Conservation (phyloP, 2,797 vertebrate species). For the Phaenicophaeus curvirostris region DNA sequence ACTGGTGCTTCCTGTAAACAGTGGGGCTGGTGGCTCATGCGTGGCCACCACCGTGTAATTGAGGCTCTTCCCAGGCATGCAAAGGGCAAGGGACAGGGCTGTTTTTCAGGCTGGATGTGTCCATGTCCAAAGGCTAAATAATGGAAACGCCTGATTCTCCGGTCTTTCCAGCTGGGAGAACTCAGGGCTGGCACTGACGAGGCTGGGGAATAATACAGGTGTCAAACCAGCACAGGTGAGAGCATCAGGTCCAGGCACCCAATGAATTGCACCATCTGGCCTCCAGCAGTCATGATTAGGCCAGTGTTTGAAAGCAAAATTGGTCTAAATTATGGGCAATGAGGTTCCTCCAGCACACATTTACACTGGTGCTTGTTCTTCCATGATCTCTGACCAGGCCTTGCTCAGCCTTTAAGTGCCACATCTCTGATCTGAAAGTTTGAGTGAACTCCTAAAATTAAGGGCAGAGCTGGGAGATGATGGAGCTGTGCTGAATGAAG, state of each 20-base stretch:
- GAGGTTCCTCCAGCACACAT: not conserved
- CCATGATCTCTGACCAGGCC: not conserved
- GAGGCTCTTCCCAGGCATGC: not conserved
- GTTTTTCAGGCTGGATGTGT: constrained; percentile 12
- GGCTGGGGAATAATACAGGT: not conserved
- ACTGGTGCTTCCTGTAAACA: constrained; percentile 72
- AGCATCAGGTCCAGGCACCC: not conserved
- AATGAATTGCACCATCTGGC: fast-evolving
- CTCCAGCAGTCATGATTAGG: not conserved
- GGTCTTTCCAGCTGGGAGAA: not conserved
- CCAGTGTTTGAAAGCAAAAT: not conserved
- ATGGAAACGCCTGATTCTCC: not conserved
- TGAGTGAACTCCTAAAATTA: not conserved
- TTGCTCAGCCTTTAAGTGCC: not conserved
- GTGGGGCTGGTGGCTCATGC: not conserved
- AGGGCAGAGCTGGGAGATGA: not conserved
- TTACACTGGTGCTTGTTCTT: not conserved
- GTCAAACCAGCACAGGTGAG: not conserved
- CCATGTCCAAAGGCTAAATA: not conserved
- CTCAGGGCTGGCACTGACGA: not conserved
- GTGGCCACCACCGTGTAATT: not conserved
- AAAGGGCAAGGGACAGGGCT: constrained; percentile 10
- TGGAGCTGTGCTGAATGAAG: not conserved
- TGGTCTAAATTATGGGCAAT: not conserved
- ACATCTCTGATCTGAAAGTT: not conserved